Percentiles rank a stretch among this genome's conserved stretches.
phyloP scores from a whole-genome alignment of 2,888 invertebrate genomes.

The Dryobotodes eremita region DNA sequence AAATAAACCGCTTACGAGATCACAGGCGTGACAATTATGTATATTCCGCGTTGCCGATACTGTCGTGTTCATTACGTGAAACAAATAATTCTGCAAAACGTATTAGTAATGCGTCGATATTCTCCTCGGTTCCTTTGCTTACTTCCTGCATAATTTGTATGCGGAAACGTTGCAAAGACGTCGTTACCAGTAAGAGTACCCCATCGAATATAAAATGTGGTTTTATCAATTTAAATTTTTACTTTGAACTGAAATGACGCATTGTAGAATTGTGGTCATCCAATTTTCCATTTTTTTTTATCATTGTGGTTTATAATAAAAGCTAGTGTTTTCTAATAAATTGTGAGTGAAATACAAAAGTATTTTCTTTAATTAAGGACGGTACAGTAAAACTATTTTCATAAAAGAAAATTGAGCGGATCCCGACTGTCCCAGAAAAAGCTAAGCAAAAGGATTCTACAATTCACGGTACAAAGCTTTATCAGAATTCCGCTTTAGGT shows the following conservation, averaged over 20 bases:
- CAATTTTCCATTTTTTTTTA: constrained; percentile 20
- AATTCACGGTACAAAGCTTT: constrained; percentile 30
- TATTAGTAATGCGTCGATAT: constrained; percentile 69
- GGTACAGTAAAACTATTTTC: not conserved
- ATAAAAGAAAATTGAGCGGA: not conserved
- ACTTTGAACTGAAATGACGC: constrained; percentile 39
- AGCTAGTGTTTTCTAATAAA: constrained; percentile 12
- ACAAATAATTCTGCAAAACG: constrained; percentile 56
- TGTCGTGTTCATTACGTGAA: constrained; percentile 50
- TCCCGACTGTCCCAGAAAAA: not conserved
- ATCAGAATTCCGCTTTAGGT: constrained; percentile 20
- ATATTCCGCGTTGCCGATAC: constrained; percentile 27
- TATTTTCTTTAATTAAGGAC: constrained; percentile 12
- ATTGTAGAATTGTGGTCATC: constrained; percentile 10
- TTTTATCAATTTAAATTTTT: constrained; percentile 54
- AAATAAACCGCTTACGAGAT: constrained; percentile 35
- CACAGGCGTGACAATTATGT: constrained; percentile 43
- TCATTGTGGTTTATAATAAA: constrained; percentile 1
- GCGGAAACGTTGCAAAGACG: constrained; percentile 73
- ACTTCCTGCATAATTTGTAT: constrained; percentile 76
- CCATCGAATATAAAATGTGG: constrained; percentile 51
- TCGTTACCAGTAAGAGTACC: constrained; percentile 67
- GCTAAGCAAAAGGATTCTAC: constrained; percentile 18
- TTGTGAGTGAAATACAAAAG: not conserved
- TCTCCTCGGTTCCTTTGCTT: constrained; percentile 69